Evolutionary conservation across 2,888 invertebrate species (phyloP).

Genomic region (Scrobipalpa costella): DNA sequence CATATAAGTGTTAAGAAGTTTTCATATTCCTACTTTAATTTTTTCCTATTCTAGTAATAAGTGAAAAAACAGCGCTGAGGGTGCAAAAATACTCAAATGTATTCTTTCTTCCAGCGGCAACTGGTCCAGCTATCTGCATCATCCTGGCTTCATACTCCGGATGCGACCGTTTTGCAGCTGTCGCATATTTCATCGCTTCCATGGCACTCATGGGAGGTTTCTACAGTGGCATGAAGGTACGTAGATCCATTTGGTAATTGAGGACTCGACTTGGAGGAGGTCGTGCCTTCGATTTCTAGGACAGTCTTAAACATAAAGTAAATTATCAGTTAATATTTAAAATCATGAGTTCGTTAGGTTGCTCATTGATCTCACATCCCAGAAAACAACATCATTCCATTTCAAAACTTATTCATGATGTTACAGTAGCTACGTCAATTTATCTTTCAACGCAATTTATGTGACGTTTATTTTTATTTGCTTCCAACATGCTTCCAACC

Average conservation of each 20-base stretch:
- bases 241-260: too few relatives aligned
- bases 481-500: too few relatives aligned
- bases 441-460: not conserved
- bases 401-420: not conserved
- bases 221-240: conserved; percentile 85
- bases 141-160: conserved; percentile 83
- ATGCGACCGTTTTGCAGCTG: conserved; percentile 77
- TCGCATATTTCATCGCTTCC: conserved; percentile 83
- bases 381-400: not conserved
- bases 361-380: not conserved
- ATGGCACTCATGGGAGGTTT: conserved; percentile 87
- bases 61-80: too few relatives aligned
- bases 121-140: conserved; percentile 84
- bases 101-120: conserved; percentile 71
- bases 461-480: not conserved
- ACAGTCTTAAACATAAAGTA: too few relatives aligned
- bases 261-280: too few relatives aligned
- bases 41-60: too few relatives aligned
- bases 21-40: too few relatives aligned
- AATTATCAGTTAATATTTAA: too few relatives aligned
- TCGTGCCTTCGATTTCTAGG: too few relatives aligned
- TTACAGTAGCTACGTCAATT: not conserved
- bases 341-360: not conserved
- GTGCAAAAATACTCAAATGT: too few relatives aligned
- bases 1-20: too few relatives aligned